Percentiles rank a stretch among this genome's conserved stretches.
Conservation (phyloP, 2,888 invertebrate species). For the Protonemura montana region DNA sequence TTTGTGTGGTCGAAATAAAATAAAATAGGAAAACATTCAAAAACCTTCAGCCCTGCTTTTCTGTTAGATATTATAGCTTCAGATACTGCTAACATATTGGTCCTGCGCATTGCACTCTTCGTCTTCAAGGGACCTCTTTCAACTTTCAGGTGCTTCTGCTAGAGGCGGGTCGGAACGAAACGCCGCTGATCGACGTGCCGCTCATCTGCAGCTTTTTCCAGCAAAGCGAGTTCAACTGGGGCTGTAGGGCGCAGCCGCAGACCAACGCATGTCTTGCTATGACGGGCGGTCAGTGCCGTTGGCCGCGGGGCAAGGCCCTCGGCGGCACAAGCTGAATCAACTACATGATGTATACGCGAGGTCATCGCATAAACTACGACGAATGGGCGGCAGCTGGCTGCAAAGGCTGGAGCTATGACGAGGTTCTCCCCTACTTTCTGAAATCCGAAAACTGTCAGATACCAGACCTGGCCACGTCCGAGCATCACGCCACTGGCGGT, state of each 20-base stretch:
- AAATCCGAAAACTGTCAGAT: conserved; percentile 63
- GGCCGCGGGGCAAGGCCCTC: conserved; percentile 68
- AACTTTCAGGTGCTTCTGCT: conserved; percentile 58
- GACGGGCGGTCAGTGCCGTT: conserved; percentile 58
- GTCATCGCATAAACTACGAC: conserved; percentile 71
- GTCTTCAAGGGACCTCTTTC: no score
- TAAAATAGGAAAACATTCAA: no score
- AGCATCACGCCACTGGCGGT: conserved; percentile 60
- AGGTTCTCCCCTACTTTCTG: conserved; percentile 62
- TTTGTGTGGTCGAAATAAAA: no score
- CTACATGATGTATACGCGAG: conserved; percentile 71
- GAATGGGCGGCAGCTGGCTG: conserved; percentile 69
- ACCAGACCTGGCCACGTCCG: conserved; percentile 63
- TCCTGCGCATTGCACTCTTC: no score
- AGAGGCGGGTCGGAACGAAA: conserved; percentile 64
- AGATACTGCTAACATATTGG: no score
- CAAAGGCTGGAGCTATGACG: conserved; percentile 66
- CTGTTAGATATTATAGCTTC: no score
- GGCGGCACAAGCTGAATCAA: conserved; percentile 73
- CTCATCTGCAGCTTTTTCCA: conserved; percentile 54
- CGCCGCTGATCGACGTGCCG: conserved; percentile 60
- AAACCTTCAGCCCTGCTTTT: no score
- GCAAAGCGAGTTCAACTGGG: conserved; percentile 59
- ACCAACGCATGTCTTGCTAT: conserved; percentile 56
- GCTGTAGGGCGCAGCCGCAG: conserved; percentile 62